Evolutionary conservation across 2,797 vertebrate genomes (phyloP).

Genomic region (Typhlichthys subterraneus): DNA sequence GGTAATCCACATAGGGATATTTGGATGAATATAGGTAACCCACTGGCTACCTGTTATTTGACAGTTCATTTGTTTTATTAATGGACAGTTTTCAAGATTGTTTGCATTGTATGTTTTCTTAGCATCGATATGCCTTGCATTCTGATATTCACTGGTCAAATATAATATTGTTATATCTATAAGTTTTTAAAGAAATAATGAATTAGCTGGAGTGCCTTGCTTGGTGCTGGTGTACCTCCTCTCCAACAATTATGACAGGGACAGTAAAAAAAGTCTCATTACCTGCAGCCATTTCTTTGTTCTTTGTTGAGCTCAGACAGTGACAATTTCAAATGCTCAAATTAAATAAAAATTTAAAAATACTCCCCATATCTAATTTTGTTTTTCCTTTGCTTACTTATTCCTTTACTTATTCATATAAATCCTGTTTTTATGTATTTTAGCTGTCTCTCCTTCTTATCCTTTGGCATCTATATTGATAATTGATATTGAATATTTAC

Average conservation of each 20-base stretch:
- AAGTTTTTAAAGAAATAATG: too few relatives aligned
- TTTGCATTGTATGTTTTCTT: not conserved
- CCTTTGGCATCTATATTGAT: too few relatives aligned
- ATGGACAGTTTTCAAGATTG: constrained; percentile 36
- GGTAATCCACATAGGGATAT: constrained; percentile 60
- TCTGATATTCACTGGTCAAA: too few relatives aligned
- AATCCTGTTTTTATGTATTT: constrained; percentile 6
- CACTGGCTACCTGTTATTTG: constrained; percentile 16
- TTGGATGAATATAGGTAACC: constrained; percentile 60
- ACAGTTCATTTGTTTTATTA: constrained; percentile 42
- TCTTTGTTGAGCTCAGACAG: constrained; percentile 27
- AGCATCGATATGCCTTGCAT: too few relatives aligned
- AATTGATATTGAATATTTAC: not conserved
- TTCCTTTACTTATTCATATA: not conserved
- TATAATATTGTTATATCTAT: too few relatives aligned
- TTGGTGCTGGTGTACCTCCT: not conserved
- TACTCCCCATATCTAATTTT: too few relatives aligned
- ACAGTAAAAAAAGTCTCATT: constrained; percentile 23
- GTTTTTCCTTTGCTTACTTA: too few relatives aligned
- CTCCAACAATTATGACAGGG: constrained; percentile 5
- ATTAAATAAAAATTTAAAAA: too few relatives aligned
- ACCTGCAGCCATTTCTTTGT: constrained; percentile 19
- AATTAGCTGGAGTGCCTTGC: not conserved
- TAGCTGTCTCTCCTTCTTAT: too few relatives aligned
- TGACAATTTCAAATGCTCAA: constrained; percentile 6